Evolutionary conservation across 1,140 invertebrate species (phyloP).

Genomic region (Pollicipes pollicipes): DNA sequence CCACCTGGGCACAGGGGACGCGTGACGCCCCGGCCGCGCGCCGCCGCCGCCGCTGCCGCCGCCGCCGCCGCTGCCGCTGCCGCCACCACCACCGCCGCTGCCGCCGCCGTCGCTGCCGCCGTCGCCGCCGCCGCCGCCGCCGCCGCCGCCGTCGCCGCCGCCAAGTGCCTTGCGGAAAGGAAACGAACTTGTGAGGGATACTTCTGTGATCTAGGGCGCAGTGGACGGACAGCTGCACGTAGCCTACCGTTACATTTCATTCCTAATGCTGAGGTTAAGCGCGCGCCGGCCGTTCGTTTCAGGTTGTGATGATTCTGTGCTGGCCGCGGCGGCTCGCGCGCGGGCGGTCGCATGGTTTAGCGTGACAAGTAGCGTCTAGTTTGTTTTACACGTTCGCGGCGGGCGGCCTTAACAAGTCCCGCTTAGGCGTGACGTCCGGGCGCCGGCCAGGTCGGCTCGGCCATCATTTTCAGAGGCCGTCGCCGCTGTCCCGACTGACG

Average conservation of each 20-base stretch:
- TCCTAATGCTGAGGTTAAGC: not conserved
- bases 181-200: not conserved
- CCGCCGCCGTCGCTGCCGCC: no score
- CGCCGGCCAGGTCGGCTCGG: no score
- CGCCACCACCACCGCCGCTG: no score
- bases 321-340: no score
- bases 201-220: not conserved
- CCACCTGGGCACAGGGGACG: not conserved
- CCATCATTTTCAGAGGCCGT: not conserved
- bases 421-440: not conserved
- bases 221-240: not conserved
- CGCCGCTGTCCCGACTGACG: no score
- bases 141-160: no score
- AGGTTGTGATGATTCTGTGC: not conserved
- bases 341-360: not conserved
- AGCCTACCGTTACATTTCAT: not conserved
- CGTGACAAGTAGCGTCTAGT: constrained; percentile 1
- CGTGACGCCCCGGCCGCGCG: no score
- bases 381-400: not conserved
- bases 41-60: no score
- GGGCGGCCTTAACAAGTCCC: not conserved
- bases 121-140: no score
- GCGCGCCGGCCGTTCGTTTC: not conserved
- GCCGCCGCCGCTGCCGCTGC: no score
- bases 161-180: not conserved